These are phyloP conservation scores for Aphis gossypii DNA, from an alignment of 1,140 invertebrate species.

Conservation along the genomic window DNA sequence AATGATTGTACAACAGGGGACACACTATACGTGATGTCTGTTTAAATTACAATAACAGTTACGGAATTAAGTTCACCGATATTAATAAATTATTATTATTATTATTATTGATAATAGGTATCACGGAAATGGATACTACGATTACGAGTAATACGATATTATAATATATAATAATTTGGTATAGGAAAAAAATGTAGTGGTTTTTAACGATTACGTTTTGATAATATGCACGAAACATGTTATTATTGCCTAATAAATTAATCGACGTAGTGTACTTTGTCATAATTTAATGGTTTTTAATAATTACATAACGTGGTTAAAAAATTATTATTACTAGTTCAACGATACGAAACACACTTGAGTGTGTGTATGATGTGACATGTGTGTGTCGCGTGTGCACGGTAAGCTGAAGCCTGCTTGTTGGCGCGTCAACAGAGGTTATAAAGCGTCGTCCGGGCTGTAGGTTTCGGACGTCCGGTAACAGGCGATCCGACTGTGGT, in stretches of 20 bases:
- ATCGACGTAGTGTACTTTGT: background rate
- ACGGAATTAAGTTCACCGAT: background rate
- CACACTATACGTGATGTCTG: background rate
- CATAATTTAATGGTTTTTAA: background rate
- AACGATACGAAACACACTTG: background rate
- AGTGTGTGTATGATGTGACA: background rate
- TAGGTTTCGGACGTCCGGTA: slow-evolving; percentile 25
- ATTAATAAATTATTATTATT: background rate
- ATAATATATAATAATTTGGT: background rate
- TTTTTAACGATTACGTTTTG: background rate
- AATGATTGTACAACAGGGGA: background rate
- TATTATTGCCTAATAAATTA: background rate
- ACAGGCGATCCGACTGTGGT: slow-evolving; percentile 26
- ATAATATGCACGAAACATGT: background rate
- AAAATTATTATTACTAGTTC: background rate
- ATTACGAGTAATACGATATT: background rate
- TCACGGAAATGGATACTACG: background rate
- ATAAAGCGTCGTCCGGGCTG: background rate
- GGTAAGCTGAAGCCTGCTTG: no score
- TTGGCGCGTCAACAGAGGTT: background rate
- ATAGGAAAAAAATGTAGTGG: background rate
- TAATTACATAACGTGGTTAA: background rate
- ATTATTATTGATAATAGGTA: background rate
- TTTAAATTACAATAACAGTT: background rate
- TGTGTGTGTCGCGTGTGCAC: background rate